Evolutionary conservation across 1,140 invertebrate genomes (phyloP), one percentile per base, ranked within the genome.

Genomic region (Calliopsis andreniformis): DNA sequence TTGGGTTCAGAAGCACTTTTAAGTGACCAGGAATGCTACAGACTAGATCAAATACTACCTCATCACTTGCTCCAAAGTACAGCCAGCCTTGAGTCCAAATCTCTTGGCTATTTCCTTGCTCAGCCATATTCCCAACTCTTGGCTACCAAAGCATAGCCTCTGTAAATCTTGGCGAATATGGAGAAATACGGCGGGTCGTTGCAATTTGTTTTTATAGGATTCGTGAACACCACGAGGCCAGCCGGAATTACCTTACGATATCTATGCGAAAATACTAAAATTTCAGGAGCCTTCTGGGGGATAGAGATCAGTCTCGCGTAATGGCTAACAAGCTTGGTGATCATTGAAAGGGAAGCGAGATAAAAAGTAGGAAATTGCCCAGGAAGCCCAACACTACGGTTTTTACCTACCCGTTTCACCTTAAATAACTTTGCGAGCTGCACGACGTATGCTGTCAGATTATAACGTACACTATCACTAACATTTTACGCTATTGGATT

Each of bases 121-220:
- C 53, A 14, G 6, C 42, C 47, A 70, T 14, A 35, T 49, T 56
- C 62, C 20, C n/a, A 28, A 30, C 20, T 71, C 42, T 18, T 58
- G 43, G 63, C 51, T 39, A 39, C 4, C 35, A 39, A 10, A 20
- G 53, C 23, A 51, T 20, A 25, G 8, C 62, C 67, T 80, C 77
- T 78, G 76, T 83, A 83, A 83, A 83, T 83, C 82, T 83, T 59
- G 28, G 62, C 25, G 56, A 71, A 63, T 63, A 35, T 58, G 18
- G 56, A 80, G 77, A 77, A 69, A 84, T 83, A 83, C 58, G 77
- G 32, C 63, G 70, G 72, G 23, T 70, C 55, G 45, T 68, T 53
- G 71, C 81, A 84, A 80, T 84, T 83, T 84, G 72, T 84, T 84
- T 84, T 84, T 84, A 83, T 83, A 80, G 82, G 49, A 71, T 12